phyloP scores from a whole-genome alignment of 2,113 vertebrate species.

The Dromaius novaehollandiae region DNA sequence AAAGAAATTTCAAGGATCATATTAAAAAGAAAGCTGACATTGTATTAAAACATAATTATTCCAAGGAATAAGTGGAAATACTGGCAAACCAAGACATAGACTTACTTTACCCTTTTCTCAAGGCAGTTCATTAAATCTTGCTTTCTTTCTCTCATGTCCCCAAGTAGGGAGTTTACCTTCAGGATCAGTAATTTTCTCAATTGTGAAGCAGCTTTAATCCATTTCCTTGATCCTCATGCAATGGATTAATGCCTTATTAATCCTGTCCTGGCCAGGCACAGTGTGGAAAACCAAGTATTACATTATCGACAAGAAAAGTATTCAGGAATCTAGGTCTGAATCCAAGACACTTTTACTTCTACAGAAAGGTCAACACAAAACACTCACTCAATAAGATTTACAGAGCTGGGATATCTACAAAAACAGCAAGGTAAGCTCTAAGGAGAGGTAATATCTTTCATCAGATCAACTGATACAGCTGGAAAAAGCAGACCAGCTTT shows the following conservation, averaged over 20 bases:
- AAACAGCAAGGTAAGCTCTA: background rate
- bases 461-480: background rate
- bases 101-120: background rate
- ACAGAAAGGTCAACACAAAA: background rate
- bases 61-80: slow-evolving; percentile 26
- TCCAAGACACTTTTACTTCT: slow-evolving; percentile 21
- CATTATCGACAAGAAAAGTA: background rate
- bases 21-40: slow-evolving; percentile 49
- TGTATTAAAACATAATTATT: slow-evolving; percentile 40
- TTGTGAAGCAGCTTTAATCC: slow-evolving; percentile 7
- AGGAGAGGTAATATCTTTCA: background rate
- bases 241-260: background rate
- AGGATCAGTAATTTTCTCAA: background rate
- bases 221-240: background rate
- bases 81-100: background rate
- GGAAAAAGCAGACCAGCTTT: background rate
- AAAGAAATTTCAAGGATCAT: slow-evolving; percentile 44
- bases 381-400: background rate
- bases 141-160: background rate
- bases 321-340: slow-evolving; percentile 5
- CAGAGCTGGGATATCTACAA: background rate
- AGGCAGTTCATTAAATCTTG: slow-evolving; percentile 22
- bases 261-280: slow-evolving; percentile 14
- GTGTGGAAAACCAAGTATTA: background rate
- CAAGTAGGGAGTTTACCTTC: background rate